A percentile compares a stretch with the other conserved stretches of the same genome.
Evolutionary conservation across 2,888 invertebrate genomes (phyloP).

Genomic region (Clivina fossor): DNA sequence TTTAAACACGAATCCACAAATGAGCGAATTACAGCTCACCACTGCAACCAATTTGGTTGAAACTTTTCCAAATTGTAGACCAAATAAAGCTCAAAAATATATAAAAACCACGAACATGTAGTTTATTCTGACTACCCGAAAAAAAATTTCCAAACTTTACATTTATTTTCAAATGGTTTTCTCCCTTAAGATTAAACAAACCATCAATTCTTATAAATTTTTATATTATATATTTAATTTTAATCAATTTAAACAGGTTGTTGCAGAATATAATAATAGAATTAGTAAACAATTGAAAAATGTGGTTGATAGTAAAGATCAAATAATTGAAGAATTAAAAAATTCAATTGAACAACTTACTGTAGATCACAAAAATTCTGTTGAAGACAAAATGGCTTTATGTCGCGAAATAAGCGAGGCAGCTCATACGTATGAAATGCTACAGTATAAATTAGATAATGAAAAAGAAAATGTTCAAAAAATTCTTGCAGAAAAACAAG

Average conservation of each 20-base stretch:
- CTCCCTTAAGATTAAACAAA: constrained; percentile 32
- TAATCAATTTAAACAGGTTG: constrained; percentile 42
- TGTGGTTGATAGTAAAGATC: constrained; percentile 47
- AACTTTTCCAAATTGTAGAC: no score
- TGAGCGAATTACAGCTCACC: no score
- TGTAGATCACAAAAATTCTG: constrained; percentile 46
- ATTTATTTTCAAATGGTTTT: no score
- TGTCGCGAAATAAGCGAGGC: constrained; percentile 49
- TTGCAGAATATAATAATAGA: constrained; percentile 51
- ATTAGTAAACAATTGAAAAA: constrained; percentile 48
- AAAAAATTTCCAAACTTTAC: no score
- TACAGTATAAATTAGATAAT: constrained; percentile 30
- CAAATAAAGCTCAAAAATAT: no score
- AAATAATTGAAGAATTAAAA: constrained; percentile 46
- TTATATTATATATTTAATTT: constrained; percentile 8
- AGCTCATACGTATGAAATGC: constrained; percentile 46
- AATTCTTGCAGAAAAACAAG: constrained; percentile 1
- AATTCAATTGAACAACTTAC: constrained; percentile 47
- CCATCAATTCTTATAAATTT: not conserved
- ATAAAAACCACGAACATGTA: no score
- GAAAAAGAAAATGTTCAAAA: constrained; percentile 9
- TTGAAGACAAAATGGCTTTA: constrained; percentile 49
- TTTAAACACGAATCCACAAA: no score
- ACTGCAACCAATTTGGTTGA: no score
- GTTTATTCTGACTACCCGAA: no score